Percentiles rank a stretch among this genome's conserved stretches.
Conservation (phyloP, 2,113 vertebrate species). For the Sander lucioperca region DNA sequence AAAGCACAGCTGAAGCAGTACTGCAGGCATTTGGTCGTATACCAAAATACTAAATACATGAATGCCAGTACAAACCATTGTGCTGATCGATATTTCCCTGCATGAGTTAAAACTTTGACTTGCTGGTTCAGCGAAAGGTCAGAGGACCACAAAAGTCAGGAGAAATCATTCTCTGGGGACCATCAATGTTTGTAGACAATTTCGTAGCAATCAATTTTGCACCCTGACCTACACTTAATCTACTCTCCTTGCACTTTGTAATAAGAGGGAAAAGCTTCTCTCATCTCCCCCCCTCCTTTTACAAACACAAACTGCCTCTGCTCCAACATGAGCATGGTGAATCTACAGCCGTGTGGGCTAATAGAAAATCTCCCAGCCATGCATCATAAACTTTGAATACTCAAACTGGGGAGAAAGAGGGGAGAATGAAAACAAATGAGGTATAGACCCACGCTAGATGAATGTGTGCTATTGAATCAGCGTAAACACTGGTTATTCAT, state of each 20-base stretch:
- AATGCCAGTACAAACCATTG: too few species aligned
- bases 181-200: too few species aligned
- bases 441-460: conserved; percentile 55
- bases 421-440: conserved; percentile 66
- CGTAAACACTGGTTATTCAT: conserved; percentile 64
- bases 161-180: too few species aligned
- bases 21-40: too few species aligned
- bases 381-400: conserved; percentile 59
- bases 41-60: too few species aligned
- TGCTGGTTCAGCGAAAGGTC: too few species aligned
- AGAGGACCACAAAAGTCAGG: too few species aligned
- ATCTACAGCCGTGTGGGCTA: conserved; percentile 45
- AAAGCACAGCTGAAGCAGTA: too few species aligned
- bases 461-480: conserved; percentile 53
- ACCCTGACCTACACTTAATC: conserved; percentile 15
- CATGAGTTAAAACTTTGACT: too few species aligned
- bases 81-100: too few species aligned
- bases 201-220: background rate
- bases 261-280: conserved; percentile 28
- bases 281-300: background rate
- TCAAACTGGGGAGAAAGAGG: conserved; percentile 55
- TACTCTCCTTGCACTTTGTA: conserved; percentile 6
- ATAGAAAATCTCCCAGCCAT: conserved; percentile 58
- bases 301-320: conserved; percentile 22
- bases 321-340: conserved; percentile 22